Base-by-base conservation (phyloP, 2,113 vertebrate genomes). In the Gambusia holbrooki region DNA sequence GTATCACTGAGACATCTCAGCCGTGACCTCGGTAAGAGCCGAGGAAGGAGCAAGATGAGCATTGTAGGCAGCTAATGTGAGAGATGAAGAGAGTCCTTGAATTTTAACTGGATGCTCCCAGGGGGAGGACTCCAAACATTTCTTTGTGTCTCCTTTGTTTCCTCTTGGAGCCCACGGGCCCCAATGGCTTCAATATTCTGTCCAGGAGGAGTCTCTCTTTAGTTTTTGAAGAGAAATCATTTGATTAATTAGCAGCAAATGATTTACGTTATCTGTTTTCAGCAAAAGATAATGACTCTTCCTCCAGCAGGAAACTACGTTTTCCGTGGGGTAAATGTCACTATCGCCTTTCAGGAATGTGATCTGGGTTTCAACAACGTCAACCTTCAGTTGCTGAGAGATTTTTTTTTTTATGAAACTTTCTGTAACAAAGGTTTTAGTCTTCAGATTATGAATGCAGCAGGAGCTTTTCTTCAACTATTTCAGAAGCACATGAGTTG, bases 1-100 rank as follows among this genome's bases (percentile, higher is more conserved):
- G 84, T 84, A 86, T 87, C 88, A 81, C 73, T 80, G 79, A 87
- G 86, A 87, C 80, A 84, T 90, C 88, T 81, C 87, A 88, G 77
- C 85, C 77, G n/a, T 88, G 84, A 90, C 90, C 90, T 86, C 80
- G 32, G 89, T 80, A 73, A 88, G 79, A 85, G 81, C 70, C 40
- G 66, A 80, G 66, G 81, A 64, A 77, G n/a, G 60, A 84, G 71
- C 17, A 14, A 66, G 75, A 81, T 66, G 54, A 74, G 78, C 73
- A 81, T 84, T 84, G 66, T 30, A 77, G 76, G 81, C 77, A 82
- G n/a, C 5, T 25, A 73, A 83, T 84, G 77, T 40, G 66, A 80
- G 69, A 58, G 74, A 73, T 45, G 15, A 73, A 76, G 73, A 69
- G 84, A 88, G 90, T 83, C 78, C 84, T 92, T 90, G 90, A 91